Evolutionary conservation across 2,113 vertebrate species (phyloP), one percentile per base, ranked within the genome.

Genomic region (Ciconia stormi): DNA sequence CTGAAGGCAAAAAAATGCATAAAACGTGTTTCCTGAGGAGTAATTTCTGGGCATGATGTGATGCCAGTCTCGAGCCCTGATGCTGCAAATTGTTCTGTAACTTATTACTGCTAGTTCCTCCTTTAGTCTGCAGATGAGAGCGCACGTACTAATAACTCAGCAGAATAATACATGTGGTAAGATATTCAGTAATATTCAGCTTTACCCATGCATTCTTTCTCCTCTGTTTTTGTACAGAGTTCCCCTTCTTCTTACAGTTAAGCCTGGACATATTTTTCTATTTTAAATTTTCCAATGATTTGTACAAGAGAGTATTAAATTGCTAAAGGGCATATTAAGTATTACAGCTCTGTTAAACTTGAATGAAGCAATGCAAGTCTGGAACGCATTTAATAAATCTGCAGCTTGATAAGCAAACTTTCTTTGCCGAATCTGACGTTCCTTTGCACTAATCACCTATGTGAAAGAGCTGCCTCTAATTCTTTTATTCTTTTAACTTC

Each of bases 261-360:
- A 97, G 93, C 94, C 94, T 86, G 87, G 65, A 94, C 69, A 81
- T 94, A 87, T 89, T 92, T 97, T 97, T 95, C 96, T 95, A 89
- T 93, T 96, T 97, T 97, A 95, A 95, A 95, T 91, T 93, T 97
- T 96, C 94, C 96, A 95, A 34, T 95, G 96, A 94, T 96, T 96
- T 93, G 92, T 96, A 96, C 95, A 94, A 87, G 81, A 93, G 59
- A 94, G 96, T 91, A 91, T 95, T 95, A 95, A 87, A 81, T 85
- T 86, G 89, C 82, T 91, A 79, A 61, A 80, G 80, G 90, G 93
- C 63, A 46, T 91, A 89, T 93, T 93, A 97, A 95, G 91, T 81
- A 85, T 81, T 78, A 92, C 93, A 80, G 85, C 40, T 77, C 87
- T 90, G 82, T 70, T 94, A 92, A 95, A 83, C 72, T 84, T 83